Conservation (phyloP, 2,797 vertebrate species). For the Sphenopsis melanotis region DNA sequence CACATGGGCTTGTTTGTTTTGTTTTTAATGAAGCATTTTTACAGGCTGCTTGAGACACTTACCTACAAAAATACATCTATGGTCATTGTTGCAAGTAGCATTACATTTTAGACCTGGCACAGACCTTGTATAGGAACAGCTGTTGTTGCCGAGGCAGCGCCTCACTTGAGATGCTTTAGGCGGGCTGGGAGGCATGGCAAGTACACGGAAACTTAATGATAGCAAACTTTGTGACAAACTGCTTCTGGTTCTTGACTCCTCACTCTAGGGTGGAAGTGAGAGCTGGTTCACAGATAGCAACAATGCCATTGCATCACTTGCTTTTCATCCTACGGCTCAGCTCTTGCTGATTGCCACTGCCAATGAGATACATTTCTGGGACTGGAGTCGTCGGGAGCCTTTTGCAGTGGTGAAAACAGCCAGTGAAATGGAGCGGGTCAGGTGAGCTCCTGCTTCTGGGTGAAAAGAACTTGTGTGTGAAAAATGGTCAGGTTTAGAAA, state of each 20-base stretch:
- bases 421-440: conserved; percentile 94
- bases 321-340: conserved; percentile 98
- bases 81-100: neutral
- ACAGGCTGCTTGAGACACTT: neutral
- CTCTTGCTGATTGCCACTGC: conserved; percentile 96
- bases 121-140: neutral
- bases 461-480: neutral
- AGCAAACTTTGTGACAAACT: neutral
- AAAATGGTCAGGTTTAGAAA: neutral
- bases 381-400: conserved; percentile 97
- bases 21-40: neutral
- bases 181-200: neutral
- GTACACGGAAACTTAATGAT: neutral
- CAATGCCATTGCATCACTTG: conserved; percentile 93
- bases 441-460: conserved; percentile 75
- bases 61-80: neutral
- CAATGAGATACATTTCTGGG: conserved; percentile 99
- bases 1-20: rapidly evolving
- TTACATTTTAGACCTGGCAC: neutral
- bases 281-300: conserved; percentile 99
- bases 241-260: conserved; percentile 43
- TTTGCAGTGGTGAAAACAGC: conserved; percentile 97
- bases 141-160: neutral
- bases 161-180: neutral
- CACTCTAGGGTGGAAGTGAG: conserved; percentile 91